phyloP scores from a whole-genome alignment of 2,888 invertebrate genomes.

The Caenorhabditis sp. region DNA sequence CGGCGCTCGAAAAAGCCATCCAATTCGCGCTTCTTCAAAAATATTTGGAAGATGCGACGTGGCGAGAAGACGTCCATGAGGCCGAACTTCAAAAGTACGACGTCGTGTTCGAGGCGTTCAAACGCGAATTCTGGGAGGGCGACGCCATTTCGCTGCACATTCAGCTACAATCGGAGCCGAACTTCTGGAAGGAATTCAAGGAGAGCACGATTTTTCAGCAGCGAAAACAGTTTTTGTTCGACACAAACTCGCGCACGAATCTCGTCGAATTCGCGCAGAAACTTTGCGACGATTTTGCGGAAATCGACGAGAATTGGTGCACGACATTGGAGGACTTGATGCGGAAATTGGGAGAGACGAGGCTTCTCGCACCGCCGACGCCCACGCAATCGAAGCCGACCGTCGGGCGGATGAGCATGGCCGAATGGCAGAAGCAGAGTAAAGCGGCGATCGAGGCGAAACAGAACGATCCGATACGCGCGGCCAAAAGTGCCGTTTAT shows the following conservation, averaged over 20 bases:
- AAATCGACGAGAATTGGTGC: constrained; percentile 3
- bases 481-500: constrained; percentile 20
- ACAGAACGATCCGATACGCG: constrained; percentile 14
- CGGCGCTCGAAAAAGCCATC: constrained; percentile 25
- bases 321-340: constrained; percentile 4
- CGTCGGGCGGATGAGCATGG: constrained; percentile 8
- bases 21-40: constrained; percentile 42
- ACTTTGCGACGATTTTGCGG: not conserved
- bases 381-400: not conserved
- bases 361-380: not conserved
- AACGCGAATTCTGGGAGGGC: constrained; percentile 7
- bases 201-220: constrained; percentile 6
- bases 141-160: constrained; percentile 17
- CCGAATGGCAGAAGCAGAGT: constrained; percentile 15
- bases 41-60: constrained; percentile 40
- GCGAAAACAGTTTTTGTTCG: constrained; percentile 6
- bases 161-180: constrained; percentile 33
- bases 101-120: constrained; percentile 2
- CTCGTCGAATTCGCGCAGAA: not conserved
- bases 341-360: not conserved
- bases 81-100: constrained; percentile 26
- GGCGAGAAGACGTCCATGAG: constrained; percentile 13
- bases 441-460: constrained; percentile 1
- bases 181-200: constrained; percentile 29
- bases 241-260: not conserved